Evolutionary conservation across 2,797 vertebrate species (phyloP).

Genomic region (Acipenser oxyrinchus): DNA sequence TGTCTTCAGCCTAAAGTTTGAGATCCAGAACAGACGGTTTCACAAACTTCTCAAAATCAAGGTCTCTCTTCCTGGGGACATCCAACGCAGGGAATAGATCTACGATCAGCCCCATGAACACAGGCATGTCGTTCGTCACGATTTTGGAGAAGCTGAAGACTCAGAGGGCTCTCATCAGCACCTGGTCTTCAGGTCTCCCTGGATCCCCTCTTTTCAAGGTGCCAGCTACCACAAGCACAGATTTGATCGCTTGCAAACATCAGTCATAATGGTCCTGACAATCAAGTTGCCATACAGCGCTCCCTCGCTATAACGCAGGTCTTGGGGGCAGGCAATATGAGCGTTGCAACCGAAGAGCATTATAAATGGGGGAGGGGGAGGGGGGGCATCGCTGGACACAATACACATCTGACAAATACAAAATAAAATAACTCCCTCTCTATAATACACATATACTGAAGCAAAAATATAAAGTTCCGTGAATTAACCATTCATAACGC

Average conservation of each 20-base stretch:
- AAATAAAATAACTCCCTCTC: no score
- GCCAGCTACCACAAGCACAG: conserved; percentile 86
- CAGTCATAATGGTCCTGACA: conserved; percentile 88
- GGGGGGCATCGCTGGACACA: no score
- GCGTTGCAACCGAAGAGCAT: no score
- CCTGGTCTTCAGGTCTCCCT: conserved; percentile 77
- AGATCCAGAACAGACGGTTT: conserved; percentile 77
- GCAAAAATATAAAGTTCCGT: no score
- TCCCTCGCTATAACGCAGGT: no score
- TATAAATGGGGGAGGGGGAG: no score
- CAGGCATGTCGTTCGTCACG: conserved; percentile 81
- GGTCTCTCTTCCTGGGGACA: conserved; percentile 76
- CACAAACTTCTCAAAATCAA: conserved; percentile 73
- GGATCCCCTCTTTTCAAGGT: conserved; percentile 85
- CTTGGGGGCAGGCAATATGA: no score
- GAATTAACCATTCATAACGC: no score
- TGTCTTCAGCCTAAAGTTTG: conserved; percentile 83
- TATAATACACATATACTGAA: no score
- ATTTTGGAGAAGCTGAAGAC: conserved; percentile 95
- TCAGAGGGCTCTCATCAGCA: conserved; percentile 86
- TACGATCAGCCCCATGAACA: conserved; percentile 85
- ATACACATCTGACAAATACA: no score
- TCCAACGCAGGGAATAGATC: conserved; percentile 87
- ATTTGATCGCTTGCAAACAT: conserved; percentile 92
- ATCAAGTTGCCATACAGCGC: no score